phyloP scores from a whole-genome alignment of 2,113 vertebrate genomes.

The Strix aluco region DNA sequence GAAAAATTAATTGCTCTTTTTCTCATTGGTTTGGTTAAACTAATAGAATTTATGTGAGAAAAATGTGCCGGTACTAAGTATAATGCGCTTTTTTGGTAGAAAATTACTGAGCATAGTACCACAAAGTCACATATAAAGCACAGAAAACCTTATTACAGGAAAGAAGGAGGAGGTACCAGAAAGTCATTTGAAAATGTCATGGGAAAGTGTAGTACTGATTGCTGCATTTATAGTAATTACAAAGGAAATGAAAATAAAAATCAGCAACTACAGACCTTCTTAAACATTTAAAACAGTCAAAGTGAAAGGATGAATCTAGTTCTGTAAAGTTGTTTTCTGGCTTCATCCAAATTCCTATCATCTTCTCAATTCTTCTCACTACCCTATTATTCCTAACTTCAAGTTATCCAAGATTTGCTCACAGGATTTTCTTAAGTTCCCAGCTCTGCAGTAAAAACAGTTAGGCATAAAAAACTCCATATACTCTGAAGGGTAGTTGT shows the following conservation, averaged over 20 bases:
- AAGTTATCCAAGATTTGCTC: not conserved
- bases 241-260: constrained; percentile 7
- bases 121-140: constrained; percentile 7
- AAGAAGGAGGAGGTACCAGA: not conserved
- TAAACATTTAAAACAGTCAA: not conserved
- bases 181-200: constrained; percentile 44
- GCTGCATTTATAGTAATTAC: not conserved
- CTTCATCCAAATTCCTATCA: not conserved
- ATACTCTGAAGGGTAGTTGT: not conserved
- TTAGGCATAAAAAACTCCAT: not conserved
- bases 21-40: not conserved
- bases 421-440: constrained; percentile 14
- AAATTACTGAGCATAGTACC: not conserved
- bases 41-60: not conserved
- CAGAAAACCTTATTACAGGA: not conserved
- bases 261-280: not conserved
- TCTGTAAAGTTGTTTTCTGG: not conserved
- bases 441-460: constrained; percentile 44
- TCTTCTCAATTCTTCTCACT: not conserved
- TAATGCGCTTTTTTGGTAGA: not conserved
- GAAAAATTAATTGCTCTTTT: not conserved
- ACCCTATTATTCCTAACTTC: not conserved
- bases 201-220: not conserved
- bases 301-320: not conserved
- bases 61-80: not conserved